Base-by-base conservation (phyloP, 1,140 invertebrate species). In the Leucophenga varia region DNA sequence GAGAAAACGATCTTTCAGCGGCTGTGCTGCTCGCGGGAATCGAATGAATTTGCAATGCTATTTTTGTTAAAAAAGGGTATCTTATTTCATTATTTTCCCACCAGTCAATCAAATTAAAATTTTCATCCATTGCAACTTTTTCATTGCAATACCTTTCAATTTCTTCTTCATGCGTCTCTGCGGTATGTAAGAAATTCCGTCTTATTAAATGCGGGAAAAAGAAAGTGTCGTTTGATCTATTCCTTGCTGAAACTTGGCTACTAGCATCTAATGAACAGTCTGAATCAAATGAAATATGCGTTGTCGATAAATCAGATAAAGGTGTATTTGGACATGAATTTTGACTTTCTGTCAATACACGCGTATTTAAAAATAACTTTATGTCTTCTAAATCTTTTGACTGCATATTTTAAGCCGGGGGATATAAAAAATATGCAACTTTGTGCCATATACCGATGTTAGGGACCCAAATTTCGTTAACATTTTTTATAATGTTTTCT, bases 401-500 rank as follows among this genome's bases (percentile, higher is more conserved):
- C 17, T 43, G 41, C 28, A 31, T 43, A 12, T 9, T 31, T 4
- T 3, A 7, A 17, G 41, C 25, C 19, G 41, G 41, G 30, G 41
- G 25, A 34, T 43, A 43, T n/a, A 43, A 19, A 43, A 43, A 43
- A 31, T 31, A 30, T 30, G 41, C 41, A 32, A 28, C 18, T 13
- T 43, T 32, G 32, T 43, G 41, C 25, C 30, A 43, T 43, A 43
- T 12, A 43, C 30, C 32, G 17, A 43, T 31, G 32, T 43, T 43
- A 10, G n/a, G 3, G 12, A 43, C 9, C 41, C 41, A 43, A n/a
- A n/a, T n/a, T n/a, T n/a, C n/a, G n/a, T n/a, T n/a, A n/a, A n/a
- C n/a, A n/a, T n/a, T n/a, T n/a, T n/a, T n/a, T n/a, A n/a, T n/a
- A n/a, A n/a, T n/a, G n/a, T n/a, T n/a, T n/a, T n/a, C n/a, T n/a